phyloP scores from a whole-genome alignment of 2,797 vertebrate species.

The Triplophysa bombifrons region DNA sequence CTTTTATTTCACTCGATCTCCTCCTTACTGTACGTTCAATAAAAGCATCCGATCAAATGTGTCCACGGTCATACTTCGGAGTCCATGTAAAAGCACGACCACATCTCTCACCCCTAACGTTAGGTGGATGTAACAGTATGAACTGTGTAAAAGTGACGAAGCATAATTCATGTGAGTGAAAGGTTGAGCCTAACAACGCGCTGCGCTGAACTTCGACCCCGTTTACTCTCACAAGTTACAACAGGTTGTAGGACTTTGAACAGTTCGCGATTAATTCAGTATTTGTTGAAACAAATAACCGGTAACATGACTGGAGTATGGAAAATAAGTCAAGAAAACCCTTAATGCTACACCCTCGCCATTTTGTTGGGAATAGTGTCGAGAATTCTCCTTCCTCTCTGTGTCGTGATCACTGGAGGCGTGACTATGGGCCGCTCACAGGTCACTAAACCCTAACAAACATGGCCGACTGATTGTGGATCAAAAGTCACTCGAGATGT shows the following conservation, averaged over 20 bases:
- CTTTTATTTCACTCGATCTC: neutral
- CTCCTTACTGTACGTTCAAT: neutral
- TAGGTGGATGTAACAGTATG: neutral
- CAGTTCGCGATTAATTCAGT: neutral
- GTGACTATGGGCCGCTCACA: neutral
- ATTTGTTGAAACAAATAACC: no score
- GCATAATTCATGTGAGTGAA: constrained; percentile 33
- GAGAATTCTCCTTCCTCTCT: constrained; percentile 24
- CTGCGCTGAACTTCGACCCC: constrained; percentile 13
- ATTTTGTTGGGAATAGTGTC: constrained; percentile 28
- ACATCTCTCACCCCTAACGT: no score
- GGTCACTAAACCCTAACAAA: no score
- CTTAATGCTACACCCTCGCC: constrained; percentile 14
- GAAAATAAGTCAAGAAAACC: neutral
- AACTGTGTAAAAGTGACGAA: constrained; percentile 19
- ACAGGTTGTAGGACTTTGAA: constrained; percentile 8
- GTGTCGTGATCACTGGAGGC: constrained; percentile 29
- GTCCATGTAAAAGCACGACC: no score
- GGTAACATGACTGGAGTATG: no score
- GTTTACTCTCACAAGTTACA: neutral
- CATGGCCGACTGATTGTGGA: no score
- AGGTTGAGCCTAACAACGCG: constrained; percentile 8
- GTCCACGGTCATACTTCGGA: neutral
- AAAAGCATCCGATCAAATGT: constrained; percentile 3
- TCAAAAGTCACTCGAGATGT: no score